Percentiles rank a stretch among this genome's conserved stretches.
phyloP scores from a whole-genome alignment of 2,113 vertebrate species.

The Prionailurus bengalensis region DNA sequence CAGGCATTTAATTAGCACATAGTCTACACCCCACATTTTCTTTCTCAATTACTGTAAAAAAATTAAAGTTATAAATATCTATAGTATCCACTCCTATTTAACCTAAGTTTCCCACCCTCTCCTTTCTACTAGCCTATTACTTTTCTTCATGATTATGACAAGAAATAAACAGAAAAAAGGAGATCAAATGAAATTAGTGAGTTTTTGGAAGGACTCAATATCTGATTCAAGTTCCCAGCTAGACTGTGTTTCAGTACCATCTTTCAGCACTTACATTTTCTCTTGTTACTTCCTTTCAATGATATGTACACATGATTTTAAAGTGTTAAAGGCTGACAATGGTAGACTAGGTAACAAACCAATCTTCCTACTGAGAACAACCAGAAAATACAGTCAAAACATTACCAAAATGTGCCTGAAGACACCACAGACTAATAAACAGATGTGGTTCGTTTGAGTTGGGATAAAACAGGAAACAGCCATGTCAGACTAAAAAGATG shows the following conservation, averaged over 20 bases:
- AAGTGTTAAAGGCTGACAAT: neutral
- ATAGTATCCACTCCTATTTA: neutral
- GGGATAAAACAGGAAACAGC: neutral
- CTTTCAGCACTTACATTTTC: neutral
- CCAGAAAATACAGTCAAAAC: neutral
- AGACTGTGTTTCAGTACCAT: neutral
- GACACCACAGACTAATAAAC: neutral
- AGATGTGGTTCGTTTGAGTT: neutral
- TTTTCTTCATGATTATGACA: constrained; percentile 13
- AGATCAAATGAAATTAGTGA: neutral
- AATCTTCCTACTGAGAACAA: neutral
- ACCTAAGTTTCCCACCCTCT: neutral
- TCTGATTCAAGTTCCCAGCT: neutral
- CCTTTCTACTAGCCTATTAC: neutral
- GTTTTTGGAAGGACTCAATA: neutral
- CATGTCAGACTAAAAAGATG: neutral
- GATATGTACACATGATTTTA: neutral
- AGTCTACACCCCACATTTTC: neutral
- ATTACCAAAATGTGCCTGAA: constrained; percentile 21
- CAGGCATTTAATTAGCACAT: constrained; percentile 28
- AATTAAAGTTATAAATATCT: neutral
- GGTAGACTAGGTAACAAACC: neutral
- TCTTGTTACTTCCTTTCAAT: neutral
- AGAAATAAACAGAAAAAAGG: constrained; percentile 14
- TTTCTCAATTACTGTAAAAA: neutral